These are phyloP conservation scores for Ciconia maguari DNA, from an alignment of 2,113 vertebrate genomes.

Conservation along the genomic window DNA sequence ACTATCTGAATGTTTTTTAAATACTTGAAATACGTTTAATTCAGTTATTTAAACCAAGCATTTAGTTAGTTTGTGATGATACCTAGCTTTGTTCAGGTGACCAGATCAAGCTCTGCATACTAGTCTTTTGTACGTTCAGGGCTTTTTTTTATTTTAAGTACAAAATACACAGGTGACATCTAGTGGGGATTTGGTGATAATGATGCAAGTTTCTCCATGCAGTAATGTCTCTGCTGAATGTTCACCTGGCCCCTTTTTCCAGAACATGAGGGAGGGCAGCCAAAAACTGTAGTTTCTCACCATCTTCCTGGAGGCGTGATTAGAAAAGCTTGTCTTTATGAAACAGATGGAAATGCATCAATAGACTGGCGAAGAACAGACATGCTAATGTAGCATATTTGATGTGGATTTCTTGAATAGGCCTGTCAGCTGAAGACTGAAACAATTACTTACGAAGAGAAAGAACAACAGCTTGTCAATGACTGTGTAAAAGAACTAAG, in stretches of 20 bases:
- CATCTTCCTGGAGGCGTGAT: background rate
- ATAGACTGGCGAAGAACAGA: background rate
- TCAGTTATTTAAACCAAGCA: background rate
- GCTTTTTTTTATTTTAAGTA: background rate
- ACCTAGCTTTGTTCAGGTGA: background rate
- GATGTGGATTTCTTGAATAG: constrained; percentile 68
- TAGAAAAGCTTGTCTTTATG: constrained; percentile 17
- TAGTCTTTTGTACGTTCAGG: background rate
- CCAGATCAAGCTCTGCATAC: background rate
- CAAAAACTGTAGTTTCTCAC: background rate
- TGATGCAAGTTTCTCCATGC: background rate
- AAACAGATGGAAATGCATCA: constrained; percentile 20
- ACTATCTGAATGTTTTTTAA: background rate
- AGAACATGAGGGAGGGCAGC: background rate
- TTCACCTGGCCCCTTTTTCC: background rate
- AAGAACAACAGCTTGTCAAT: constrained; percentile 96
- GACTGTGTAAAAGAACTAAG: constrained; percentile 98
- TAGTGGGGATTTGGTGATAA: background rate
- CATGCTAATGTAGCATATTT: constrained; percentile 6
- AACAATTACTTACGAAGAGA: constrained; percentile 95
- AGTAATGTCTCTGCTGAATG: background rate
- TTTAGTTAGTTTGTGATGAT: background rate
- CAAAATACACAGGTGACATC: constrained; percentile 3
- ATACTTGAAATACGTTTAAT: background rate
- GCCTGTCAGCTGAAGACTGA: constrained; percentile 95